phyloP scores from a whole-genome alignment of 2,797 vertebrate genomes.

The Distichodus sexfasciatus region DNA sequence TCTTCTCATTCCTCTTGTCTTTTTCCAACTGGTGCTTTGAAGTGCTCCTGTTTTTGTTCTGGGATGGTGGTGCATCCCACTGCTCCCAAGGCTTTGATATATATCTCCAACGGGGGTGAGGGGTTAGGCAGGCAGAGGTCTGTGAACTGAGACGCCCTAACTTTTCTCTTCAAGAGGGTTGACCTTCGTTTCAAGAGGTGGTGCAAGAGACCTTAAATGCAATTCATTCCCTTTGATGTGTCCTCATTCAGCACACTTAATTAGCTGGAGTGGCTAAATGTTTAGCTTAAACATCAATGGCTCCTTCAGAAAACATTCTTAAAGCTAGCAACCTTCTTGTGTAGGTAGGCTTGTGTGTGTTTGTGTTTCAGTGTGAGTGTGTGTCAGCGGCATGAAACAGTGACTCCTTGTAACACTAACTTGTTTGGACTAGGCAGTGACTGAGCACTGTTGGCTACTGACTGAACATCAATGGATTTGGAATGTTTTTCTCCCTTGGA shows the following conservation, averaged over 20 bases:
- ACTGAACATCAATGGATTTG: not conserved
- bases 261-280: slow-evolving; percentile 79
- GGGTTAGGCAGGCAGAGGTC: slow-evolving; percentile 77
- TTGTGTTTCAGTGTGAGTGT: slow-evolving; percentile 40
- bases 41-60: slow-evolving; percentile 75
- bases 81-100: slow-evolving; percentile 74
- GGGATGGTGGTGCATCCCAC: slow-evolving; percentile 70
- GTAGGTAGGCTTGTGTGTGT: slow-evolving; percentile 50
- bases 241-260: slow-evolving; percentile 76
- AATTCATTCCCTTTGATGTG: slow-evolving; percentile 75
- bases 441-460: slow-evolving; percentile 51
- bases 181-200: slow-evolving; percentile 74
- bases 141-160: slow-evolving; percentile 71
- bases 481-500: not conserved
- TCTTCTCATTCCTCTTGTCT: slow-evolving; percentile 55
- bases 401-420: slow-evolving; percentile 67
- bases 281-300: slow-evolving; percentile 77
- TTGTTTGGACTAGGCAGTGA: slow-evolving; percentile 69
- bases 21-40: slow-evolving; percentile 74
- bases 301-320: slow-evolving; percentile 68
- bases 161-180: slow-evolving; percentile 72
- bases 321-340: slow-evolving; percentile 62
- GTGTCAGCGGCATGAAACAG: slow-evolving; percentile 74
- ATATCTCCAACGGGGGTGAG: slow-evolving; percentile 73
- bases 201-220: slow-evolving; percentile 65